Percentiles rank a stretch among this genome's conserved stretches.
These are phyloP conservation scores for Serilophus lunatus DNA, from an alignment of 2,113 vertebrate species.

Conservation along the genomic window DNA sequence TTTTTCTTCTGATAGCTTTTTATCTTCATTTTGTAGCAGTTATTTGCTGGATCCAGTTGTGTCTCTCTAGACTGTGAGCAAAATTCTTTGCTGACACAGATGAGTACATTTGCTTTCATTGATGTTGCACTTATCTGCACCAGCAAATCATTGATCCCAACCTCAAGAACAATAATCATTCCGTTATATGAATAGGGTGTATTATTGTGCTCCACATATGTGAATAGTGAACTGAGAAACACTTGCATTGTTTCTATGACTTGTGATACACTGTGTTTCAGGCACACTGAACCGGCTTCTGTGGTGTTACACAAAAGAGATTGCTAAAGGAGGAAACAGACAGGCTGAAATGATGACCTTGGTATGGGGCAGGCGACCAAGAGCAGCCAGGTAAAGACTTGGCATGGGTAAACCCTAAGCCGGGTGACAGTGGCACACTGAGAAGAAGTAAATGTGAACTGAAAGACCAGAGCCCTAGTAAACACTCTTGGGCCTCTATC, in stretches of 20 bases:
- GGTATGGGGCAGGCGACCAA: not conserved
- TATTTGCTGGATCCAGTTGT: not conserved
- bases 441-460: not conserved
- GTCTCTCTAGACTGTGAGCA: not conserved
- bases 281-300: not conserved
- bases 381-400: not conserved
- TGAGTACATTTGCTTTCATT: not conserved
- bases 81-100: not conserved
- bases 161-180: not conserved
- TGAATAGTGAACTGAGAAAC: not conserved
- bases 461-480: not conserved
- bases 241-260: not conserved
- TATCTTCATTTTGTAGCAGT: not conserved
- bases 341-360: not conserved
- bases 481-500: accelerated
- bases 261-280: not conserved
- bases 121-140: not conserved
- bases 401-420: not conserved
- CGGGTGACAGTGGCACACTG: accelerated
- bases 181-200: not conserved
- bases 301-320: not conserved
- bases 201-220: not conserved
- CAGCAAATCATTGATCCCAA: not conserved
- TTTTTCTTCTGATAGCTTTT: not conserved
- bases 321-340: not conserved